Evolutionary conservation across 2,797 vertebrate species (phyloP).

Genomic region (Galaxias olidus): DNA sequence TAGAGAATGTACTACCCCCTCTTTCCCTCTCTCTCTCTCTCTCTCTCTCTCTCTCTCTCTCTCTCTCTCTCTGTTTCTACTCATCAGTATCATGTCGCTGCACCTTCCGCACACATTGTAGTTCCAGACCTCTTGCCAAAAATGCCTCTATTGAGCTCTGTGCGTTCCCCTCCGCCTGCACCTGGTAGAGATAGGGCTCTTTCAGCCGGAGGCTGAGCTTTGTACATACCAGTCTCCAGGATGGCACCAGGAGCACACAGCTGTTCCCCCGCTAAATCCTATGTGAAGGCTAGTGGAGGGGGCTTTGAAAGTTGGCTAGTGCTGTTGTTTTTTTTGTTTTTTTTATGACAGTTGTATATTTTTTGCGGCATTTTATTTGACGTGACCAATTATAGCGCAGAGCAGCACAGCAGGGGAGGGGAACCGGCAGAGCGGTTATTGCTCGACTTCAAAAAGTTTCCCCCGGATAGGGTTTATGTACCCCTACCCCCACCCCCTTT

Average conservation of each 20-base stretch:
- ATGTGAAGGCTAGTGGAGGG: constrained; percentile 71
- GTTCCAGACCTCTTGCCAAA: constrained; percentile 69
- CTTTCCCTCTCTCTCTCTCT: too few relatives aligned
- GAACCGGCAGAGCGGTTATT: constrained; percentile 42
- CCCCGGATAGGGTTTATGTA: constrained; percentile 51
- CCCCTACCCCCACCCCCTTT: constrained; percentile 40
- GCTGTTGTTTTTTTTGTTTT: constrained; percentile 64
- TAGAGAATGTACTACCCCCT: too few relatives aligned
- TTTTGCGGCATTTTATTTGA: constrained; percentile 57
- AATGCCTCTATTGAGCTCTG: constrained; percentile 65
- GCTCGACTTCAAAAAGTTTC: constrained; percentile 58
- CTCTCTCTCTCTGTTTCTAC: constrained; percentile 28
- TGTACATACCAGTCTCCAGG: constrained; percentile 64
- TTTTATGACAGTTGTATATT: constrained; percentile 69
- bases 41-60: constrained; percentile 20
- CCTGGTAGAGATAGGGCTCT: constrained; percentile 72
- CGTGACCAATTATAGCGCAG: constrained; percentile 53
- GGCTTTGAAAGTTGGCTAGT: constrained; percentile 65
- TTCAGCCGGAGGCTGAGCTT: constrained; percentile 70
- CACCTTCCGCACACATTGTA: constrained; percentile 71
- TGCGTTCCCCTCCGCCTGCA: constrained; percentile 60
- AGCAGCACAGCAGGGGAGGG: constrained; percentile 40
- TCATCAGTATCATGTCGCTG: constrained; percentile 71
- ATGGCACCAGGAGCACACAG: constrained; percentile 70
- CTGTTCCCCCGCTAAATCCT: constrained; percentile 70